Evolutionary conservation across 2,113 vertebrate genomes (phyloP), one percentile per base, ranked within the genome.

Genomic region (Sisor rabdophorus): DNA sequence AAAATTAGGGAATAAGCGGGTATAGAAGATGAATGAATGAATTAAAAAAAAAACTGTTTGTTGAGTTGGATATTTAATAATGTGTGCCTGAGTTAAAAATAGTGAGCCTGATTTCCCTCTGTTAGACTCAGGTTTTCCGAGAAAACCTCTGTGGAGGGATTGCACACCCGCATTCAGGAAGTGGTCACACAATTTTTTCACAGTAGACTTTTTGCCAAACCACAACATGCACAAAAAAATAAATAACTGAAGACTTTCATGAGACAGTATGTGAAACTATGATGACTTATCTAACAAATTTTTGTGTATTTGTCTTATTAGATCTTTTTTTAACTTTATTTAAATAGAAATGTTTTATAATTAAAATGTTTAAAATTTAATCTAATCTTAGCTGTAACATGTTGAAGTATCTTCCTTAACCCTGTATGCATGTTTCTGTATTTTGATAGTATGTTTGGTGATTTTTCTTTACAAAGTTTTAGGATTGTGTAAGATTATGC

Each of bases 101-200:
- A 44, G 48, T 56, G 13, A 68, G 44, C 72, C 52, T 71, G 72
- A 78, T 54, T 78, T 84, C 81, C 82, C 87, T 78, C 76, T 79
- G 36, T 60, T 53, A 89, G 88, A 89, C 77, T 90, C 87, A 89
- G 9, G 52, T 75, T 85, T 86, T 86, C 86, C 81, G 84, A 20
- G 52, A 70, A 73, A 77, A 85, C 83, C 70, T 70, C 71, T 71
- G 61, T 48, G 30, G 36, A 11, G 30, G 2, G 78, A 36, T 63
- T 17, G 26, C 69, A 58, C 40, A 44, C 15, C 40, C 30, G 17
- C 81, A 78, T 82, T 76, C 81, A 85, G 88, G 87, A 90, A 90
- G 82, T 85, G 81, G 77, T 81, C 24, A 71, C 26, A 40, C 7
- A 15, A 8, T n/a, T 65, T 50, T 12, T 40, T n/a, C 15, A 12